A percentile compares a stretch with the other conserved stretches of the same genome.
Evolutionary conservation across 2,113 vertebrate genomes (phyloP).

Genomic region (Phainopepla nitens): DNA sequence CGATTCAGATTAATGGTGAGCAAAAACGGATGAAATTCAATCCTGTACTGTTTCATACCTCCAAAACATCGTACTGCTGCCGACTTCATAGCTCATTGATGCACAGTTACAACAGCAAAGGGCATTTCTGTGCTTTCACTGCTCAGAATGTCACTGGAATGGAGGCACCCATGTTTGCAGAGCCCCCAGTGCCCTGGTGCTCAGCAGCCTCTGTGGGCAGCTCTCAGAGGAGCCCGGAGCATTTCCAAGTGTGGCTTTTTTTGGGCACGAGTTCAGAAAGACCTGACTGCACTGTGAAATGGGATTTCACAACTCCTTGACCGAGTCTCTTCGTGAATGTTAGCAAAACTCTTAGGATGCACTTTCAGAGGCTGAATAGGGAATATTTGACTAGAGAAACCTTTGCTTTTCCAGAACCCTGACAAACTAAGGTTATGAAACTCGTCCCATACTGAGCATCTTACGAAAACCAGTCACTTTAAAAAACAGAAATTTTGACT

Average conservation of each 20-base stretch:
- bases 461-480: background rate
- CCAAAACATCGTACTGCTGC: background rate
- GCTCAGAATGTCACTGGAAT: background rate
- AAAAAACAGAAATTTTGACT: background rate
- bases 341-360: background rate
- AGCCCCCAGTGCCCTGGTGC: too few species aligned
- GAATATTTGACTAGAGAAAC: background rate
- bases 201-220: background rate
- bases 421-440: background rate
- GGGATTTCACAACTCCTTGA: background rate
- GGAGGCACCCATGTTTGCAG: background rate
- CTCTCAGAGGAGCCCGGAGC: background rate
- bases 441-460: background rate
- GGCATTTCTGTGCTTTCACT: background rate
- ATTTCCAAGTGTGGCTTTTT: background rate
- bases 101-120: background rate
- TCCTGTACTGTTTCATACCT: background rate
- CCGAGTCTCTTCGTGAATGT: background rate
- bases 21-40: background rate
- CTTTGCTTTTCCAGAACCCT: background rate
- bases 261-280: background rate
- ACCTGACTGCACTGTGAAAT: background rate
- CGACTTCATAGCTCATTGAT: background rate
- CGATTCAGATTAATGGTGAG: background rate
- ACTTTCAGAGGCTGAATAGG: background rate